Evolutionary conservation across 2,113 vertebrate species (phyloP).

Genomic region (Lanius collurio): DNA sequence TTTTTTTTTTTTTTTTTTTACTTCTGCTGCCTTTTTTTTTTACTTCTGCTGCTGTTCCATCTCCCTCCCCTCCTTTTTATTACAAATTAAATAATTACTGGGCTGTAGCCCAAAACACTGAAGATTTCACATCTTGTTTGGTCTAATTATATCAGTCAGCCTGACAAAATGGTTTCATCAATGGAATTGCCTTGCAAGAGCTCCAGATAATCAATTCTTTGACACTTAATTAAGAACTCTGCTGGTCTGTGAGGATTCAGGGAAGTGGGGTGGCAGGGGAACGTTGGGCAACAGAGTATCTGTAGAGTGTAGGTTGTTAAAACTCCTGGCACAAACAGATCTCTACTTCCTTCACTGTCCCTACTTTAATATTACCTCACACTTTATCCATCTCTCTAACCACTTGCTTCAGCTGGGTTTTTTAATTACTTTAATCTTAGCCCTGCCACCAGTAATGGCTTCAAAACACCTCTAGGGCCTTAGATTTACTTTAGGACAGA

Average conservation of each 20-base stretch:
- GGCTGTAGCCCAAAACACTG: conserved; percentile 63
- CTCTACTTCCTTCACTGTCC: neutral
- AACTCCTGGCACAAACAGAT: neutral
- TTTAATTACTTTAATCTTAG: conserved; percentile 55
- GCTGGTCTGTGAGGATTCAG: conserved; percentile 52
- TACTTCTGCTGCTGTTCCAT: neutral
- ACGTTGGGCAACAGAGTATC: neutral
- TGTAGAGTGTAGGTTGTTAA: conserved; percentile 10
- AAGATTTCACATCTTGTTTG: conserved; percentile 73
- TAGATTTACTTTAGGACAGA: conserved; percentile 57
- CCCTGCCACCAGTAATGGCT: conserved; percentile 37
- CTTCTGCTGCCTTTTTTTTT: neutral
- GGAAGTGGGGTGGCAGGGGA: neutral
- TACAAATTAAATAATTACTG: conserved; percentile 71
- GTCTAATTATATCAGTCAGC: conserved; percentile 70
- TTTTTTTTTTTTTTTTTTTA: neutral
- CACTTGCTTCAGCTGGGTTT: neutral
- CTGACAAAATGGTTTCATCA: conserved; percentile 76
- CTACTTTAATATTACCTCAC: conserved; percentile 35
- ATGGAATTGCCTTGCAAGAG: conserved; percentile 65
- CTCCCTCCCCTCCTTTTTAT: conserved; percentile 37
- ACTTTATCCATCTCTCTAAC: neutral
- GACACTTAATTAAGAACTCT: conserved; percentile 74
- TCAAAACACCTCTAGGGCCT: conserved; percentile 43
- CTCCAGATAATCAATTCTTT: conserved; percentile 73